Conservation (phyloP, 2,113 vertebrate species). For the Irena cyanogastra region DNA sequence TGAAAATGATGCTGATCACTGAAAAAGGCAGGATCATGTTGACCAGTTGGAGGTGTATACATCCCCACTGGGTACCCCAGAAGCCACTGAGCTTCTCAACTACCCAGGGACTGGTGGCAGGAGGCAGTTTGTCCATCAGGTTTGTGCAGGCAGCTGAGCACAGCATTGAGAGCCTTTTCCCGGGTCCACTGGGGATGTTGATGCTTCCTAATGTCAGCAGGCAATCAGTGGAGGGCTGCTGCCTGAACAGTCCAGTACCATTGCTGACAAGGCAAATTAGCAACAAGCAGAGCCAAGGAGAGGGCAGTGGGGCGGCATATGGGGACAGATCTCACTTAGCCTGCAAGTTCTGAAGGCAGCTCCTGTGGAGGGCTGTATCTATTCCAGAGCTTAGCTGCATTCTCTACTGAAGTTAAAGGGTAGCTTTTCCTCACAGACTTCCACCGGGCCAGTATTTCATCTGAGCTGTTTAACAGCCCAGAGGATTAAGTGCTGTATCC, state of each 20-base stretch:
- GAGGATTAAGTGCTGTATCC: neutral
- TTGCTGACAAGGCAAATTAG: neutral
- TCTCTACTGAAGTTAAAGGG: neutral
- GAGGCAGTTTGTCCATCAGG: neutral
- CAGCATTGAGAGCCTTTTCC: neutral
- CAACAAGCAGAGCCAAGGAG: neutral
- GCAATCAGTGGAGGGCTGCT: neutral
- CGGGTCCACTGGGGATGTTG: fast-evolving
- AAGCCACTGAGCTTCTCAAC: neutral
- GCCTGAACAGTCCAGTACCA: neutral
- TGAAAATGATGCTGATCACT: neutral
- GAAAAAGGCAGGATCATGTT: neutral
- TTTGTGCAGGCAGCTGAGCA: neutral
- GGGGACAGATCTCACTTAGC: fast-evolving
- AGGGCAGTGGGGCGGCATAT: fast-evolving
- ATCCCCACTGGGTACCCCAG: no score
- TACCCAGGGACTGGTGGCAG: neutral
- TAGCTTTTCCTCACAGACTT: neutral
- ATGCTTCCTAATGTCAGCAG: neutral
- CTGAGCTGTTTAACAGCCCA: neutral
- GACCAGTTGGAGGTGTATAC: neutral
- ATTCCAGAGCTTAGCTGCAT: neutral
- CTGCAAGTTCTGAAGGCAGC: neutral
- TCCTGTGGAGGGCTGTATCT: neutral
- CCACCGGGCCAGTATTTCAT: neutral